Conservation (phyloP, 1,140 invertebrate genomes). For the Trachymyrmex cornetzi region DNA sequence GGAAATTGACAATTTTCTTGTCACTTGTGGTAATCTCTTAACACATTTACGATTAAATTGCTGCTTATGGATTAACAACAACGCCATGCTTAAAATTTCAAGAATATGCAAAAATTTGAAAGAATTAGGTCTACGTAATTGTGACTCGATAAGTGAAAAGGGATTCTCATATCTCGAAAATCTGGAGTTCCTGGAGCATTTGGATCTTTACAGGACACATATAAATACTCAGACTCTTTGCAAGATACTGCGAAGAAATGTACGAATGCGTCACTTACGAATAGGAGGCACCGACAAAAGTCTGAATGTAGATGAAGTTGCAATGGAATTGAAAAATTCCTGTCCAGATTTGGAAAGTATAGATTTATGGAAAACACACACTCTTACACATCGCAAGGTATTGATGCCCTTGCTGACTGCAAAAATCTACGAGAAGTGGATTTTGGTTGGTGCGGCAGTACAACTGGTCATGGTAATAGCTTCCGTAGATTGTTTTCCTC, state of each 20-base stretch:
- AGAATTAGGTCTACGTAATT: constrained; percentile 91
- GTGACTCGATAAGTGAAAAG: constrained; percentile 85
- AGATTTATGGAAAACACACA: constrained; percentile 95
- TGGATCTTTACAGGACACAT: constrained; percentile 93
- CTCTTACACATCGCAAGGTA: constrained; percentile 90
- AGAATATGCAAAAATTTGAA: constrained; percentile 89
- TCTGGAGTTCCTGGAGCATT: constrained; percentile 89
- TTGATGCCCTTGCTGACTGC: constrained; percentile 90
- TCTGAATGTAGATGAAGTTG: constrained; percentile 91
- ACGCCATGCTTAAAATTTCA: constrained; percentile 88
- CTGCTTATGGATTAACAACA: constrained; percentile 91
- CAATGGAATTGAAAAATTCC: constrained; percentile 88
- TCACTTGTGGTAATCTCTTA: constrained; percentile 89
- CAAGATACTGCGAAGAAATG: constrained; percentile 89
- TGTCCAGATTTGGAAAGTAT: constrained; percentile 91
- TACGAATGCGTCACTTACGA: constrained; percentile 91
- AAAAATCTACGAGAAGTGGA: constrained; percentile 93
- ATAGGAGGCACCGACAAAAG: constrained; percentile 88
- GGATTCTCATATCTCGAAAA: constrained; percentile 89
- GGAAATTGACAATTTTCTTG: constrained; percentile 89
- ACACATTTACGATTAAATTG: constrained; percentile 91
- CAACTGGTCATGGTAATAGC: constrained; percentile 86
- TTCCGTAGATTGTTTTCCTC: constrained; percentile 86
- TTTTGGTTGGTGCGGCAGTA: constrained; percentile 94
- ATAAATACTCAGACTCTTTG: constrained; percentile 89